phyloP scores from a whole-genome alignment of 2,113 vertebrate species.

The Anseranas semipalmata region DNA sequence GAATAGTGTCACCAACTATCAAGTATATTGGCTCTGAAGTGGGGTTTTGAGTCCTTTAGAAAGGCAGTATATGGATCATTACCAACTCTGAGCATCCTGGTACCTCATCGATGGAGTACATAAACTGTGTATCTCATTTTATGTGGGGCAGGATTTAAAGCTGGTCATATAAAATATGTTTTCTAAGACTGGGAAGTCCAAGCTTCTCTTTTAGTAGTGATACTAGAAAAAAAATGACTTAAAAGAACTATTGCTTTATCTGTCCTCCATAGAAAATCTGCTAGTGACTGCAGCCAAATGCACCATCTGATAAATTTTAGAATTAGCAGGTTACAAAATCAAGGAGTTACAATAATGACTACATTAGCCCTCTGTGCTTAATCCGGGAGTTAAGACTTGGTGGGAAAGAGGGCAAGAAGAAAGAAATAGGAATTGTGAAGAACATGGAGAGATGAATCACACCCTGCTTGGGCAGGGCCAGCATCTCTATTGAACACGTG shows the following conservation, averaged over 20 bases:
- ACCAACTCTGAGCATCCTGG: background rate
- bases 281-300: background rate
- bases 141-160: background rate
- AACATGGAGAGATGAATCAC: background rate
- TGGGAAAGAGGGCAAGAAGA: background rate
- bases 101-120: background rate
- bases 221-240: background rate
- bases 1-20: background rate
- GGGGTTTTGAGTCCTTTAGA: background rate
- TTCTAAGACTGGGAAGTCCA: background rate
- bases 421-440: background rate
- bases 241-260: background rate
- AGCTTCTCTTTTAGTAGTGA: background rate
- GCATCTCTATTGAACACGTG: background rate
- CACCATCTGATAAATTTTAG: background rate
- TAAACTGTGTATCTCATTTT: background rate
- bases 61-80: background rate
- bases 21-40: background rate
- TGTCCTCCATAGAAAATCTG: background rate
- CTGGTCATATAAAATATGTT: background rate
- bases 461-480: background rate
- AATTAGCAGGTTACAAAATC: background rate
- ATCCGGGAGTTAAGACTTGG: background rate
- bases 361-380: background rate
- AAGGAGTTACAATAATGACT: background rate